Base-by-base conservation (phyloP, 2,113 vertebrate species). In the Petroica traversi region DNA sequence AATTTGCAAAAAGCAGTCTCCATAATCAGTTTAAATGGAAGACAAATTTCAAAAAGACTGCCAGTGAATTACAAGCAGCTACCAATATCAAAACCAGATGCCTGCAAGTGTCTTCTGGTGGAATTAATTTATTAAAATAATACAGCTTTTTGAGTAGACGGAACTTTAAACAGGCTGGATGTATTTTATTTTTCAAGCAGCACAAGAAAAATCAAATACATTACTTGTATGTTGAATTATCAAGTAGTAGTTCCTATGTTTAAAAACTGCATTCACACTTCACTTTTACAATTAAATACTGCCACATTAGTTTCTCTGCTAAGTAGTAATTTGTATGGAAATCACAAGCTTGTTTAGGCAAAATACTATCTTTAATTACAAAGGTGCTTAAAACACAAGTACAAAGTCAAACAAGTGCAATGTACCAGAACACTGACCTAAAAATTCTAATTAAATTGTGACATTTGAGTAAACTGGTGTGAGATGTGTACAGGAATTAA, bases 181-280 rank as follows among this genome's bases (percentile, higher is more conserved):
- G 41, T 92, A 48, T 95, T 95, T 83, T 93, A 95, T 88, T 95
- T 94, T 77, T 77, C 67, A 92, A 96, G 92, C 84, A 87, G 67
- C 74, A 88, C 51, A 85, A 87, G 88, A 93, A 57, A 91, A 97
- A 87, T 75, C 34, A 68, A 91, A 61, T 77, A 75, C 54, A 85
- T 71, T 68, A 75, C 43, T 68, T 82, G 43, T 26, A 54, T 51
- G 49, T 86, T 88, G 54, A 43, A 40, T 73, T 59, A 93, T 38
- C 84, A 83, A 92, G 85, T 85, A 88, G 73, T 18, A 80, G 71
- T 68, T 93, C 87, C 63, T 66, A 11, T 36, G 41, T 77, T 95
- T 72, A 74, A 81, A 84, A 93, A 36, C 41, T 46, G 46, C n/a
- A 72, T 58, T 95, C 78, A 68, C 6, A 1, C 74, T 89, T 94